Evolutionary conservation across 2,113 vertebrate species (phyloP).

Genomic region (Electrona antarctica): DNA sequence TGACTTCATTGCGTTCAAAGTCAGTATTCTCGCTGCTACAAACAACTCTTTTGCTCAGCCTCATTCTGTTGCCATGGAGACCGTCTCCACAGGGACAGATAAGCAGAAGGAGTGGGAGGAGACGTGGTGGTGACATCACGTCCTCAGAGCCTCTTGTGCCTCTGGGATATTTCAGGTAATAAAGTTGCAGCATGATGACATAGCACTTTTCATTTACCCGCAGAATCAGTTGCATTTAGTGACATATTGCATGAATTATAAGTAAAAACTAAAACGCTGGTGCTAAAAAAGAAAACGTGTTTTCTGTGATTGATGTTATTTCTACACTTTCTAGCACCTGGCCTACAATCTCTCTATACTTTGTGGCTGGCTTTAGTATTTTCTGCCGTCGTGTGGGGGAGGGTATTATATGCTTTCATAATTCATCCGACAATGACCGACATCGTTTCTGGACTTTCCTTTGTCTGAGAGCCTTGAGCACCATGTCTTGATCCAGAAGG

Average conservation of each 20-base stretch:
- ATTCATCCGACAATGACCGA: neutral
- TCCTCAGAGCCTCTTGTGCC: constrained; percentile 39
- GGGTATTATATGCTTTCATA: constrained; percentile 10
- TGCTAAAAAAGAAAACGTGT: neutral
- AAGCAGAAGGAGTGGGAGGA: constrained; percentile 48
- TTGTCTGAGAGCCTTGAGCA: constrained; percentile 54
- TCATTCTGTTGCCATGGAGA: constrained; percentile 55
- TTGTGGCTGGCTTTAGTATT: neutral
- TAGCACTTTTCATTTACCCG: constrained; percentile 51
- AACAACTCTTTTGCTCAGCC: constrained; percentile 47
- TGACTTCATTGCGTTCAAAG: constrained; percentile 13
- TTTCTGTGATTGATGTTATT: neutral
- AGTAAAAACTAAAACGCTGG: constrained; percentile 3
- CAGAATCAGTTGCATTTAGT: constrained; percentile 20
- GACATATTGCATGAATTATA: constrained; percentile 21
- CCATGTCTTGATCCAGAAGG: constrained; percentile 54
- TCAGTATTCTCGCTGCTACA: constrained; percentile 31
- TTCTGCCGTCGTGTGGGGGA: neutral
- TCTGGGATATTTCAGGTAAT: constrained; percentile 53
- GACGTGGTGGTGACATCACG: constrained; percentile 51
- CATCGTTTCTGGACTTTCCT: constrained; percentile 38
- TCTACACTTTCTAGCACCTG: constrained; percentile 20
- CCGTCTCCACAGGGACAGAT: constrained; percentile 28
- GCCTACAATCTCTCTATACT: neutral
- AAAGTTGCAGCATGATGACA: constrained; percentile 53